These are phyloP conservation scores for Pterocles orientalis DNA, from an alignment of 2,113 vertebrate genomes.

Conservation along the genomic window DNA sequence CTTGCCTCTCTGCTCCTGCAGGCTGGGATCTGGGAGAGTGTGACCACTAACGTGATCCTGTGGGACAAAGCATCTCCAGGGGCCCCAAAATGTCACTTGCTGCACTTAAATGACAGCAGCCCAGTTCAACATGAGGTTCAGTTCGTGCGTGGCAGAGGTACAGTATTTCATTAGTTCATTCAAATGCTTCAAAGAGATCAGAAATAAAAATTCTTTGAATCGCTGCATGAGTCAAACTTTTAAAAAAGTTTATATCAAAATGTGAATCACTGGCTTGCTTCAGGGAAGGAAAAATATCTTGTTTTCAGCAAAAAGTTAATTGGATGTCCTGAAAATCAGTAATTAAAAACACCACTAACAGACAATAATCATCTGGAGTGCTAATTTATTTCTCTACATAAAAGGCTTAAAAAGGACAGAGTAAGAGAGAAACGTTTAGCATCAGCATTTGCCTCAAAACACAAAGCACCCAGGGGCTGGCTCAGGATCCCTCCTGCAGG, in stretches of 20 bases:
- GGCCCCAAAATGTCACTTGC: not conserved
- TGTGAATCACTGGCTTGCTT: not conserved
- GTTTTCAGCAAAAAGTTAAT: slow-evolving; percentile 48
- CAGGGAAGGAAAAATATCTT: not conserved
- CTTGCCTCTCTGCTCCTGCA: not conserved
- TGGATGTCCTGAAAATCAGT: not conserved
- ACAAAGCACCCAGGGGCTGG: not conserved
- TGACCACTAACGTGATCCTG: accelerated
- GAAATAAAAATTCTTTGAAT: slow-evolving; percentile 1
- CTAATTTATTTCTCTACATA: slow-evolving; percentile 10
- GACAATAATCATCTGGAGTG: not conserved
- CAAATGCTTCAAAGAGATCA: not conserved
- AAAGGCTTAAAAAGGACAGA: slow-evolving; percentile 8
- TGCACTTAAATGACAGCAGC: not conserved
- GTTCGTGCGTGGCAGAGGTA: not conserved
- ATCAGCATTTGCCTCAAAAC: slow-evolving; percentile 37
- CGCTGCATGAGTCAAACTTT: not conserved
- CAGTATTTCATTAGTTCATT: not conserved
- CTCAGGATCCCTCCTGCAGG: not conserved
- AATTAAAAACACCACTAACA: slow-evolving; percentile 28
- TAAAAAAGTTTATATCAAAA: not conserved
- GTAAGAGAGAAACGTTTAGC: not conserved
- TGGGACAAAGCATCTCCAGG: not conserved
- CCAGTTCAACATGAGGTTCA: not conserved
- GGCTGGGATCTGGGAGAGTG: not conserved